Conservation (phyloP, 1,140 invertebrate genomes). For the Phthorimaea operculella region DNA sequence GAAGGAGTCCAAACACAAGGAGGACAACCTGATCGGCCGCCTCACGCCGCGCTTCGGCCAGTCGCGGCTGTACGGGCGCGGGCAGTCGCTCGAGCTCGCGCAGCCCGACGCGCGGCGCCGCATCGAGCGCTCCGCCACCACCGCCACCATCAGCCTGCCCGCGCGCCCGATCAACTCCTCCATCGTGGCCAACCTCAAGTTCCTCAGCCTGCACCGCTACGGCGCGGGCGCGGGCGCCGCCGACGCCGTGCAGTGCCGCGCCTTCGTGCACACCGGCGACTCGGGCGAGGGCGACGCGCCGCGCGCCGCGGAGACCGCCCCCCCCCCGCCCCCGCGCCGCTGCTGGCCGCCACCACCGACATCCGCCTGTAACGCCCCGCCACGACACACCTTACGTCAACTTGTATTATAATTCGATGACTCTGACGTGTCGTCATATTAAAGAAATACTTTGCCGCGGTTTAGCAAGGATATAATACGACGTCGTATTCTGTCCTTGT, state of each 20-base stretch:
- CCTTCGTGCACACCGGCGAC: conserved; percentile 24
- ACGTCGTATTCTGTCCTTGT: too few relatives aligned
- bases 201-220: conserved; percentile 55
- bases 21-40: conserved; percentile 54
- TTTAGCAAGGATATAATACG: neutral
- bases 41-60: conserved; percentile 58
- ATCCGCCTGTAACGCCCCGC: conserved; percentile 36
- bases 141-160: conserved; percentile 50
- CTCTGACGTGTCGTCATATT: too few relatives aligned
- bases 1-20: conserved; percentile 32
- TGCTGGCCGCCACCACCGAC: conserved; percentile 41
- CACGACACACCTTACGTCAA: conserved; percentile 4
- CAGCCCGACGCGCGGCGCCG: conserved; percentile 32
- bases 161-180: conserved; percentile 52
- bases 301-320: conserved; percentile 7
- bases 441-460: neutral
- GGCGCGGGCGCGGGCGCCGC: conserved; percentile 30
- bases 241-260: conserved; percentile 42
- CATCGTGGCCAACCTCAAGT: conserved; percentile 50
- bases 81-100: conserved; percentile 50
- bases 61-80: conserved; percentile 46
- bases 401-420: neutral
- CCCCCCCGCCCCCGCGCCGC: conserved; percentile 14
- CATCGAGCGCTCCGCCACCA: conserved; percentile 55
- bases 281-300: conserved; percentile 17